Base-by-base conservation (phyloP, 1,140 invertebrate species). In the Megalonaias nervosa region DNA sequence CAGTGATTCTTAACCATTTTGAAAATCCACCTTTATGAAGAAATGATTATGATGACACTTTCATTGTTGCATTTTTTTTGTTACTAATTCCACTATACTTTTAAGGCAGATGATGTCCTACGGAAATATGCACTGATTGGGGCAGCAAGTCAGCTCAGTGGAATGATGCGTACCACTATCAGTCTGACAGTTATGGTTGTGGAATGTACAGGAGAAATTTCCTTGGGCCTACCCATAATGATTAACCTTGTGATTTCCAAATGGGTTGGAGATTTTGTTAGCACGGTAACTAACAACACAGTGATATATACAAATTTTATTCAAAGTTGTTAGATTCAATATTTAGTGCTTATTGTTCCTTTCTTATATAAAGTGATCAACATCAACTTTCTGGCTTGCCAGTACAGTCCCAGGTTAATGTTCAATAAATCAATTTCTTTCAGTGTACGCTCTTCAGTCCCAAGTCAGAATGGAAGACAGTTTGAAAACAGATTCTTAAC, bases 261-360 rank as follows among this genome's bases (percentile, higher is more conserved):
- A 91, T 99, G 97, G 96, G 95, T 97, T 5, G 98, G 97, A 13
- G 98, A 99, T 91, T 97, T 96, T 89, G 99, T 99, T 86, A 99
- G 97, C 84, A 97, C 98, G 91, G 96, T 95, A 91, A 31, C 26
- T 31, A 31, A 31, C 26, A 3, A 31, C 26, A 31, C 26, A 31
- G 4, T 31, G 26, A 31, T 31, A 31, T 3, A 31, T 31, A 31
- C 26, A 31, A 4, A 31, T 31, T 31, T 31, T 31, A 38, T 13
- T 61, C 2, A 26, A 71, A 48, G 38, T 11, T 48, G 38, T 4
- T 48, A 48, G 11, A 48, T 48, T 48, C 38, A 48, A 11, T 48
- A 61, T 48, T 6, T 48, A 4, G 9, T 48, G 6, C 38, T 48
- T 11, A 11, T 48, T 48, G 38, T 48, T 48, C 1, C 38, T 48